Conservation (phyloP, 35 echinoderm and acorn worm species). For the Lytechinus pictus region DNA sequence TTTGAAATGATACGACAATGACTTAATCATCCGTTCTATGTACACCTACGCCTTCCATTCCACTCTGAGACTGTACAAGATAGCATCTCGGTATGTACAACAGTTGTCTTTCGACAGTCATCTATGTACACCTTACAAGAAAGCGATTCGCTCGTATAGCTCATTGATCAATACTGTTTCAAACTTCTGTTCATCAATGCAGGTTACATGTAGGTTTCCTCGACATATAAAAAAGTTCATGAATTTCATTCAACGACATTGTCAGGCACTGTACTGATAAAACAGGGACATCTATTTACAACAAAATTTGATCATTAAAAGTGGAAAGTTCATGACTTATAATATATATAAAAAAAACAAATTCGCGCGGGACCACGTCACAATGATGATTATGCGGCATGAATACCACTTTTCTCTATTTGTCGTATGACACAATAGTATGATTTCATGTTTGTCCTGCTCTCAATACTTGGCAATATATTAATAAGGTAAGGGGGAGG, state of each 20-base stretch:
- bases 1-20: constrained; percentile 32
- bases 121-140: neutral
- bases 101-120: neutral
- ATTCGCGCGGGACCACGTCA: neutral
- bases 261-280: constrained; percentile 9
- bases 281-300: neutral
- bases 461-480: neutral
- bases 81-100: constrained; percentile 11
- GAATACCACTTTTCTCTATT: neutral
- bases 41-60: neutral
- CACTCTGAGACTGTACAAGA: neutral
- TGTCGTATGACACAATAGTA: neutral
- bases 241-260: neutral
- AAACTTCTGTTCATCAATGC: neutral
- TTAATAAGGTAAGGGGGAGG: no score
- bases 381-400: neutral
- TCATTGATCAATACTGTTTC: neutral
- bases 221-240: neutral
- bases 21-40: neutral
- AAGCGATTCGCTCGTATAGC: neutral
- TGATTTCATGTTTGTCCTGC: neutral
- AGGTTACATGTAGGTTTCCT: neutral
- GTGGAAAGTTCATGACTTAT: neutral
- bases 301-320: constrained; percentile 15
- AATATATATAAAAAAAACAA: neutral